A percentile compares a stretch with the other conserved stretches of the same genome.
Evolutionary conservation across 2,888 invertebrate species (phyloP).

Genomic region (Operophtera brumata): DNA sequence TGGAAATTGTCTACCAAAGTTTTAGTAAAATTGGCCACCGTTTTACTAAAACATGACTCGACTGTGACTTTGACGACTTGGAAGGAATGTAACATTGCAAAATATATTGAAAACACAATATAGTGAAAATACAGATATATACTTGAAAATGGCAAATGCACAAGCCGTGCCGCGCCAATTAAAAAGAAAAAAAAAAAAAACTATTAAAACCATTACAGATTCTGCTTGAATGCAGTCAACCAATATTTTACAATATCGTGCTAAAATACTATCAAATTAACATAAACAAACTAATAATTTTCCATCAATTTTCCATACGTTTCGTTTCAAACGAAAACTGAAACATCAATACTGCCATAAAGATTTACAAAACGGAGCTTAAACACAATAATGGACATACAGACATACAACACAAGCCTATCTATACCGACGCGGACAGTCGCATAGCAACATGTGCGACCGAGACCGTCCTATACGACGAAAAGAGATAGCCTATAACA

Average conservation of each 20-base stretch:
- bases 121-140: too few relatives aligned
- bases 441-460: constrained; percentile 35
- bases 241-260: constrained; percentile 2
- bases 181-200: too few relatives aligned
- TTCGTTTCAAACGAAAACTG: constrained; percentile 26
- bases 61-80: too few relatives aligned
- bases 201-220: too few relatives aligned
- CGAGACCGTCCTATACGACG: constrained; percentile 38
- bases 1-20: too few relatives aligned
- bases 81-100: too few relatives aligned
- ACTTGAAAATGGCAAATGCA: too few relatives aligned
- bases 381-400: constrained; percentile 62
- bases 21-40: too few relatives aligned
- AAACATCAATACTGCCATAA: constrained; percentile 31
- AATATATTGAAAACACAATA: too few relatives aligned
- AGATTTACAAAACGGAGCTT: constrained; percentile 34
- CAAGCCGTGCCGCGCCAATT: too few relatives aligned
- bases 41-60: too few relatives aligned
- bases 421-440: constrained; percentile 36
- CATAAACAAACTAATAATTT: constrained; percentile 25
- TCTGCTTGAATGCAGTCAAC: background rate
- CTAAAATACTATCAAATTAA: constrained; percentile 12
- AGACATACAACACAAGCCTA: constrained; percentile 55
- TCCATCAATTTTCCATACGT: constrained; percentile 12
- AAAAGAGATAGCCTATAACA: constrained; percentile 36